These are phyloP conservation scores for Deroptyus accipitrinus DNA, from an alignment of 2,113 vertebrate species.

Conservation along the genomic window DNA sequence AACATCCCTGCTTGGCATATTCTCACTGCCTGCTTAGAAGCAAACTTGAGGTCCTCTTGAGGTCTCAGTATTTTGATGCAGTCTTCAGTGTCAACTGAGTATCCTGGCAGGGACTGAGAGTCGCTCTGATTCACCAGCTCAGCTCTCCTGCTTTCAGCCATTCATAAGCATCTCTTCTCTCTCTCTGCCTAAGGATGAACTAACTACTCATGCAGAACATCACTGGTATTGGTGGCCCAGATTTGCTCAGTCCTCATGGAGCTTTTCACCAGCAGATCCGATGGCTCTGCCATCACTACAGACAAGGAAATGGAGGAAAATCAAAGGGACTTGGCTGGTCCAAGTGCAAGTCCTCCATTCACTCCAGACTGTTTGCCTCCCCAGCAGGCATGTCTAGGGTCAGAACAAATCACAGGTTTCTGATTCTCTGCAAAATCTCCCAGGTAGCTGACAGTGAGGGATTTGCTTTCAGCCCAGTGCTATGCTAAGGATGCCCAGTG, in stretches of 20 bases:
- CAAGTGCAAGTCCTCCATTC: background rate
- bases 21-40: background rate
- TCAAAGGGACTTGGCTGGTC: background rate
- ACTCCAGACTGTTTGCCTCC: background rate
- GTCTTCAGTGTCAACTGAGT: background rate
- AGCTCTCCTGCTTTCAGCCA: background rate
- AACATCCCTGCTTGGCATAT: background rate
- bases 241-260: background rate
- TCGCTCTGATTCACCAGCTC: background rate
- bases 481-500: background rate
- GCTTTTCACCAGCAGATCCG: background rate
- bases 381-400: background rate
- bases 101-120: background rate
- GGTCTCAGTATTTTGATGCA: background rate
- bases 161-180: background rate
- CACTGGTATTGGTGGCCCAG: rapidly evolving
- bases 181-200: background rate
- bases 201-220: background rate
- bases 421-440: background rate
- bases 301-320: background rate
- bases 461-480: background rate
- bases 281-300: rapidly evolving
- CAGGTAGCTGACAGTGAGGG: background rate
- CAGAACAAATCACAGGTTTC: background rate
- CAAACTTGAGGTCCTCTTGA: background rate